Evolutionary conservation across 2,113 vertebrate genomes (phyloP), one percentile per base, ranked within the genome.

Genomic region (Montifringilla adamsi): DNA sequence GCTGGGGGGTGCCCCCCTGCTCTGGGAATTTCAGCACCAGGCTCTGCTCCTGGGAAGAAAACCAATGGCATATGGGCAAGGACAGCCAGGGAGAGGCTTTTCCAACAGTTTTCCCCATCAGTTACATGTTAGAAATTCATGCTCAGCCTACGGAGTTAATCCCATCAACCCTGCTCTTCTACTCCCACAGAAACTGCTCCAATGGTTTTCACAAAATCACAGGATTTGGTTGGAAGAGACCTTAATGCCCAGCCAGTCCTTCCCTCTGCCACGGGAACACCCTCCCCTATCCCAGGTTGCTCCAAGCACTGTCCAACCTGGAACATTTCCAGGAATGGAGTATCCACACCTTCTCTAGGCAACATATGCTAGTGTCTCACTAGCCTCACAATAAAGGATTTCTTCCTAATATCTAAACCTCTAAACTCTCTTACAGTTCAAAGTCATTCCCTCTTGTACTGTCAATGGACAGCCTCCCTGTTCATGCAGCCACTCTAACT

Each of bases 11-110:
- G 28, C 98, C 98, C 6, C 97, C 76, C 39, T 98, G 98, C 31
- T 99, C 98, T 0, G 98, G 96, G 95, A 98, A 98, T 68, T 98
- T 98, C 79, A 99, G 96, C 87, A 99, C 99, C 9, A 96, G 92
- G 41, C 97, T 99, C 72, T 98, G 98, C 92, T 99, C 99, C 99
- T 99, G 89, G 31, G 41, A 46, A 15, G 31, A 39, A 46, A 69
- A 64, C 73, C 46, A 81, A 77, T 0, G 44, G 66, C 39, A 70
- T 56, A 27, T 8, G 33, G 28, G 41, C 10, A 44, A 15, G 9
- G 62, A n/a, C 24, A 86, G 76, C 56, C 70, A 83, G 56, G 24
- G 66, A 73, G 9, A 26, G 27, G 37, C 56, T 1, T 6, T 44
- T 56, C 41, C 43, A 49, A 58, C 4, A 62, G 62, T 41, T 59